Percentiles rank a stretch among this genome's conserved stretches.
phyloP scores from a whole-genome alignment of 1,140 invertebrate genomes.

The Arion vulgaris region DNA sequence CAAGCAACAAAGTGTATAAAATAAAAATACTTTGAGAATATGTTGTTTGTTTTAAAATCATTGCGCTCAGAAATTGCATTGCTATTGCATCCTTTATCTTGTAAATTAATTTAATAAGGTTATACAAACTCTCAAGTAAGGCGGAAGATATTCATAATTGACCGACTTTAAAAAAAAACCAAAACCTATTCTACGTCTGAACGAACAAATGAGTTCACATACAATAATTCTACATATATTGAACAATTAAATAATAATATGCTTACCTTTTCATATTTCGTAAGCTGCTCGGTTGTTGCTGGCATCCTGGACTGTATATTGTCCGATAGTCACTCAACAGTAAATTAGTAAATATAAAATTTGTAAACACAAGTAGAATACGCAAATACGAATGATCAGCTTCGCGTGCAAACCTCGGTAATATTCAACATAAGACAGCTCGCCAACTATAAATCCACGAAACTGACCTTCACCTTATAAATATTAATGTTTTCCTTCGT shows the following conservation, averaged over 20 bases:
- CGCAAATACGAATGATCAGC: background rate
- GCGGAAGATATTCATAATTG: too few species aligned
- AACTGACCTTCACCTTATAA: background rate
- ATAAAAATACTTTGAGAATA: too few species aligned
- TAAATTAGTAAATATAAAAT: background rate
- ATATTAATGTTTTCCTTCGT: background rate
- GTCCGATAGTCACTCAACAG: background rate
- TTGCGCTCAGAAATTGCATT: too few species aligned
- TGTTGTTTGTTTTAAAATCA: too few species aligned
- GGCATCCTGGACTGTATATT: conserved; percentile 45
- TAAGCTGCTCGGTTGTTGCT: conserved; percentile 52
- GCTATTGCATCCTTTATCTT: too few species aligned
- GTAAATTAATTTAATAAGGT: too few species aligned
- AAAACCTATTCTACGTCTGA: too few species aligned
- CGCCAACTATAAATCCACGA: background rate
- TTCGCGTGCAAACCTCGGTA: background rate
- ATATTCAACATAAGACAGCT: background rate
- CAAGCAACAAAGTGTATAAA: too few species aligned
- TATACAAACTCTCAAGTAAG: too few species aligned
- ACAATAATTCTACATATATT: background rate
- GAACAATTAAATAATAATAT: background rate
- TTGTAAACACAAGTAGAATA: background rate
- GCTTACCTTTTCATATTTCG: conserved; percentile 59
- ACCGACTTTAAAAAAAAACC: too few species aligned
- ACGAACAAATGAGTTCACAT: background rate